Evolutionary conservation across 1,140 invertebrate genomes (phyloP).

Genomic region (Lepidurus apus): DNA sequence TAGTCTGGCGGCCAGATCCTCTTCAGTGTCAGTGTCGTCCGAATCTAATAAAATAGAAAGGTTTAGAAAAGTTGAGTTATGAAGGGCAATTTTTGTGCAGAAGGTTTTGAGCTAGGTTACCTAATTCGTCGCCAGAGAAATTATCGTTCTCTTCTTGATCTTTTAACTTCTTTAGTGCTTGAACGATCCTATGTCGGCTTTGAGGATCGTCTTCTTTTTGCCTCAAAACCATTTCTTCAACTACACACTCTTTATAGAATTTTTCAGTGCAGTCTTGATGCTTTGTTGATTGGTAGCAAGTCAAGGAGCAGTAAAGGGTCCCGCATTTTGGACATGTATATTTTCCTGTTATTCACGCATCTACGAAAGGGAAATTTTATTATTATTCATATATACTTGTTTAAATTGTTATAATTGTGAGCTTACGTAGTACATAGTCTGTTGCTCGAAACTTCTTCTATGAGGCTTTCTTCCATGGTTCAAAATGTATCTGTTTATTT

Average conservation of each 20-base stretch:
- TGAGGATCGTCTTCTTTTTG: constrained; percentile 46
- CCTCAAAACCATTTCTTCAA: constrained; percentile 57
- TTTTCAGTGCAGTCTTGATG: constrained; percentile 77
- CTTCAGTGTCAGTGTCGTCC: constrained; percentile 55
- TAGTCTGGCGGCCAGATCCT: constrained; percentile 56
- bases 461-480: not conserved
- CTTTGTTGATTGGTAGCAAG: constrained; percentile 69
- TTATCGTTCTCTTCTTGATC: constrained; percentile 40
- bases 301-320: constrained; percentile 70
- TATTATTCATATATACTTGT: not conserved
- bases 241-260: constrained; percentile 78
- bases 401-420: not conserved
- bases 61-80: not conserved
- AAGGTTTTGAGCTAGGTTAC: not conserved
- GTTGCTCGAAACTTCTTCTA: not conserved
- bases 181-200: constrained; percentile 56
- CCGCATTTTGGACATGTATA: constrained; percentile 83
- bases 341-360: constrained; percentile 55
- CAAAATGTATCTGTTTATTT: not conserved
- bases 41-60: constrained; percentile 52
- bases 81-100: no score
- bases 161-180: constrained; percentile 61
- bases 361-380: constrained; percentile 49
- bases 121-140: not conserved
- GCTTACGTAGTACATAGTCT: no score